These are phyloP conservation scores for Stegodyphus mimosarum DNA, from an alignment of 1,140 invertebrate species.

Conservation along the genomic window DNA sequence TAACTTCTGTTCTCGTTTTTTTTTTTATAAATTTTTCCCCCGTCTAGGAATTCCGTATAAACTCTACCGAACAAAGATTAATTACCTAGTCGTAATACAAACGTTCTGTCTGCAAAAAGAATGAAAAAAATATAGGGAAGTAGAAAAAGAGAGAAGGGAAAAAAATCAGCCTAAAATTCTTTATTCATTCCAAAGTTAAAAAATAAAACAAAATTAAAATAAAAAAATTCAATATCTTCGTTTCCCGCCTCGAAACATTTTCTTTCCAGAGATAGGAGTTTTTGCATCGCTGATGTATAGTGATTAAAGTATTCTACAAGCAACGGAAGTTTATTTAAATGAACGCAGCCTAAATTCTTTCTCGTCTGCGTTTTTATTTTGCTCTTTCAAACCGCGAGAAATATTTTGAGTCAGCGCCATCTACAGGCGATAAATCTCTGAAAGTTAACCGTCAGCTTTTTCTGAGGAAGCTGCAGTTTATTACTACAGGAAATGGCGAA, in stretches of 20 bases:
- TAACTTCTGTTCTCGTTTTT: too few relatives aligned
- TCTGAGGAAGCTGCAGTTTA: too few relatives aligned
- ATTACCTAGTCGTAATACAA: conserved; percentile 36
- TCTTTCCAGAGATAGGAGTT: conserved; percentile 39
- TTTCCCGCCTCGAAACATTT: conserved; percentile 38
- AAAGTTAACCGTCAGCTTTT: too few relatives aligned
- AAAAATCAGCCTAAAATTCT: background rate
- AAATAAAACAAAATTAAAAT: conserved; percentile 9
- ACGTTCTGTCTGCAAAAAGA: conserved; percentile 8
- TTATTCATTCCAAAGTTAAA: conserved; percentile 1
- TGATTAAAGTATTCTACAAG: conserved; percentile 53
- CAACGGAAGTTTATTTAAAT: conserved; percentile 56
- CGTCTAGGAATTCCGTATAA: too few relatives aligned
- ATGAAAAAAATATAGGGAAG: conserved; percentile 7
- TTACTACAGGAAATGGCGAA: too few relatives aligned
- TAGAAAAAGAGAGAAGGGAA: background rate
- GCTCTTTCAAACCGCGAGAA: background rate
- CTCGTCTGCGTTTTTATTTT: background rate
- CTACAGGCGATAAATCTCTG: too few relatives aligned
- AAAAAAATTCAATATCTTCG: conserved; percentile 48
- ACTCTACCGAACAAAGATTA: conserved; percentile 9
- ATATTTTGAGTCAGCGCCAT: too few relatives aligned
- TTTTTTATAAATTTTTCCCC: too few relatives aligned
- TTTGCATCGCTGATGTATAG: conserved; percentile 44
- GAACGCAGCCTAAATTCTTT: conserved; percentile 28